phyloP scores from a whole-genome alignment of 2,113 vertebrate genomes.

The Eulacestoma nigropectus region DNA sequence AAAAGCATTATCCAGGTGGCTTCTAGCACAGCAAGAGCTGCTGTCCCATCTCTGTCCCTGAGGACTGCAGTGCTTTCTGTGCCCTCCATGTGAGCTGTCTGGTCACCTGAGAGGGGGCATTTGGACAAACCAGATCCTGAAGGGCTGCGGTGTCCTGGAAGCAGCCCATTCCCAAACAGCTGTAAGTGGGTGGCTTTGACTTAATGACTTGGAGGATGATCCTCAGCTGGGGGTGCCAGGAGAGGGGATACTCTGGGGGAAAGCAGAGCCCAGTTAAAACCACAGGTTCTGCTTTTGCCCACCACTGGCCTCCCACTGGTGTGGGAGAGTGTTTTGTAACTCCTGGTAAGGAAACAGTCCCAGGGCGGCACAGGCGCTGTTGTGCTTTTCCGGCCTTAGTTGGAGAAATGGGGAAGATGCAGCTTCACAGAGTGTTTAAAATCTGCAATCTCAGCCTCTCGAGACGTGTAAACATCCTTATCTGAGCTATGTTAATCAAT shows the following conservation, averaged over 20 bases:
- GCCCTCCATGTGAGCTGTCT: background rate
- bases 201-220: background rate
- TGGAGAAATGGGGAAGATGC: background rate
- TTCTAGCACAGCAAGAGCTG: background rate
- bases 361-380: fast-evolving
- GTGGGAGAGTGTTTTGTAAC: background rate
- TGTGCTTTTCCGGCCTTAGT: background rate
- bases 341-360: background rate
- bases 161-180: fast-evolving
- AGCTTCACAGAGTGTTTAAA: background rate
- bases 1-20: background rate
- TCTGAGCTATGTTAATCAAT: slow-evolving; percentile 28
- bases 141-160: background rate
- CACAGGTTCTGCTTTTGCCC: background rate
- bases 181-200: background rate
- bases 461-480: background rate
- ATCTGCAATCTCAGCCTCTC: background rate
- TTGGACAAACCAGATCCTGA: background rate
- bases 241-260: fast-evolving
- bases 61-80: background rate
- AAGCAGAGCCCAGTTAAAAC: background rate
- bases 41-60: background rate
- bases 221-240: background rate
- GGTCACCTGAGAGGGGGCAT: background rate
- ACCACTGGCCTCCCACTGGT: fast-evolving